Conservation (phyloP, 2,888 invertebrate genomes). For the Sphecodes monilicornis region DNA sequence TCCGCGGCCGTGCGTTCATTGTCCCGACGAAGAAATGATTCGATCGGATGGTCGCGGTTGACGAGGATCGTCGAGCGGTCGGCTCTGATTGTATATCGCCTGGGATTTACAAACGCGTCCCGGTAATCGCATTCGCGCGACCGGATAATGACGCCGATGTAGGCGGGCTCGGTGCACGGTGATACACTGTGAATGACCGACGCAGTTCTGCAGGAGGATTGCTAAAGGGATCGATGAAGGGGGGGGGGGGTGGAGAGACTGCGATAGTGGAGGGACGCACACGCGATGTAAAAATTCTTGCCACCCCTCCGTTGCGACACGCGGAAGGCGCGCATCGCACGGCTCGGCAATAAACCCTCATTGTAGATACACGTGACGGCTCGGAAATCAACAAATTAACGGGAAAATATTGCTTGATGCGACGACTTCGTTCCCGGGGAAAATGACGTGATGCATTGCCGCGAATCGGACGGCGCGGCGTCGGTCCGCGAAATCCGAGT, state of each 20-base stretch:
- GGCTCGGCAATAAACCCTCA: slow-evolving; percentile 58
- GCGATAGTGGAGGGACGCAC: neutral
- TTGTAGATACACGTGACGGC: slow-evolving; percentile 56
- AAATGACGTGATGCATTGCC: slow-evolving; percentile 21
- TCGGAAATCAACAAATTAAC: slow-evolving; percentile 51
- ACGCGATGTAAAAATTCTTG: neutral
- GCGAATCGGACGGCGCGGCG: neutral
- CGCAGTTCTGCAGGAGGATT: neutral
- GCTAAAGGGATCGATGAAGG: neutral
- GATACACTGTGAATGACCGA: neutral
- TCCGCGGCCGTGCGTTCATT: slow-evolving; percentile 18
- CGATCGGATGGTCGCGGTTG: slow-evolving; percentile 43
- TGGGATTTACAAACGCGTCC: slow-evolving; percentile 45
- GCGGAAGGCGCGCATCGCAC: slow-evolving; percentile 34
- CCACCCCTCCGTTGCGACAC: neutral
- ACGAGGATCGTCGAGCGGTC: slow-evolving; percentile 36
- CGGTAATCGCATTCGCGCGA: neutral
- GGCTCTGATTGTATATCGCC: slow-evolving; percentile 42
- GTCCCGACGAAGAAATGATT: slow-evolving; percentile 53
- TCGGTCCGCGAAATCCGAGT: neutral
- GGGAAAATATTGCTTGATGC: slow-evolving; percentile 49
- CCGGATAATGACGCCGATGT: neutral
- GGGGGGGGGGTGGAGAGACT: too few species aligned
- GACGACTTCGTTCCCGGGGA: slow-evolving; percentile 23
- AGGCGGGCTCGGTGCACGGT: neutral